phyloP scores from a whole-genome alignment of 1,140 invertebrate genomes.

The Zaprionus capensis region DNA sequence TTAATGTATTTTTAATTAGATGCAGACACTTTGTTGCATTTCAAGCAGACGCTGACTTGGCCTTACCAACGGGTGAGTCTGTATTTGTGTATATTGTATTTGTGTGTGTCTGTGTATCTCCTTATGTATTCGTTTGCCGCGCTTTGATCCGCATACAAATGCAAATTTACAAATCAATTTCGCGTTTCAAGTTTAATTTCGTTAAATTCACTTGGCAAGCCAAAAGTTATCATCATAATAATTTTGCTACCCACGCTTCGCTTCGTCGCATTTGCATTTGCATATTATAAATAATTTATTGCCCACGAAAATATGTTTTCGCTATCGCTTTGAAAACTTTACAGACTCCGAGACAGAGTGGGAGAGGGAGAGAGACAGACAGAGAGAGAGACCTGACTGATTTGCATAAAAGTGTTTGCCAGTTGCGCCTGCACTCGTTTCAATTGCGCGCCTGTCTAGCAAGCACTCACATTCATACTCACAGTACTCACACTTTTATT shows the following conservation, averaged over 20 bases:
- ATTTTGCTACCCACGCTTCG: conserved; percentile 53
- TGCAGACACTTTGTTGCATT: conserved; percentile 74
- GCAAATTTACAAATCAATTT: conserved; percentile 82
- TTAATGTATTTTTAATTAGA: conserved; percentile 81
- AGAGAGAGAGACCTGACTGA: neutral
- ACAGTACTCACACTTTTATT: conserved; percentile 22
- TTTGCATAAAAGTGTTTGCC: conserved; percentile 10
- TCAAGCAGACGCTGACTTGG: conserved; percentile 45
- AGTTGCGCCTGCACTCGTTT: conserved; percentile 6
- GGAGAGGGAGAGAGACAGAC: no score
- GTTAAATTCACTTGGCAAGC: conserved; percentile 60
- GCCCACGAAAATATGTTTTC: conserved; percentile 73
- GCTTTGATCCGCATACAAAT: conserved; percentile 81
- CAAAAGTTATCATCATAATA: conserved; percentile 62
- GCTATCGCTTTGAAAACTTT: conserved; percentile 38
- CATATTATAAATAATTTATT: conserved; percentile 83
- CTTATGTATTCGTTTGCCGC: conserved; percentile 33
- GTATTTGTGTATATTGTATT: conserved; percentile 19
- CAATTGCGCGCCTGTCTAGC: neutral
- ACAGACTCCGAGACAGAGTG: neutral
- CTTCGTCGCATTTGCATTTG: conserved; percentile 51
- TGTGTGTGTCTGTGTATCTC: conserved; percentile 33
- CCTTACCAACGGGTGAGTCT: neutral
- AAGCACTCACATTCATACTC: conserved; percentile 7
- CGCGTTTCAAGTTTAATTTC: conserved; percentile 76